Conservation (phyloP, 2,888 invertebrate species). For the Drosophila imparisetae region DNA sequence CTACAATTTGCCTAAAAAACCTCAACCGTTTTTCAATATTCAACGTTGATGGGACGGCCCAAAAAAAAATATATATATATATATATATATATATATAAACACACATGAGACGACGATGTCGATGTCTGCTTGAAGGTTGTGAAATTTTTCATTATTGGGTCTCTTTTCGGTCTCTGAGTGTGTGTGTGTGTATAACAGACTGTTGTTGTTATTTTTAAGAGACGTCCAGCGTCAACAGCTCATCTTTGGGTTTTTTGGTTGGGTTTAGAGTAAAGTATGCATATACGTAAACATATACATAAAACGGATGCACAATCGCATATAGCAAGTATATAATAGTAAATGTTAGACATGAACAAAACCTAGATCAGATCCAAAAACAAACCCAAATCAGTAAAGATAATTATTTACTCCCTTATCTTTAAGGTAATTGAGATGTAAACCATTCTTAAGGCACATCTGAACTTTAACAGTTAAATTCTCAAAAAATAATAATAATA, state of each 20-base stretch:
- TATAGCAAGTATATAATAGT: background rate
- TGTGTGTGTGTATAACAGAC: constrained; percentile 46
- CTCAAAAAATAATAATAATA: background rate
- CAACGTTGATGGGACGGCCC: constrained; percentile 61
- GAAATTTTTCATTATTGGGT: constrained; percentile 80
- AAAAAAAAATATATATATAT: constrained; percentile 44
- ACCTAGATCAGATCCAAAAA: constrained; percentile 1
- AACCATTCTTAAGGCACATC: background rate
- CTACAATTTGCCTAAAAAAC: constrained; percentile 78
- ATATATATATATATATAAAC: constrained; percentile 6
- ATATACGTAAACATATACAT: constrained; percentile 4
- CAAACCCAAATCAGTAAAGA: background rate
- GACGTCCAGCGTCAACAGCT: constrained; percentile 79
- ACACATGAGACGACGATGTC: constrained; percentile 31
- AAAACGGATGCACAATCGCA: constrained; percentile 15
- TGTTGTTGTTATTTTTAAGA: constrained; percentile 72
- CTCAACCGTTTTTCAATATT: constrained; percentile 79
- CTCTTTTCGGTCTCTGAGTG: constrained; percentile 52
- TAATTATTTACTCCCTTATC: background rate
- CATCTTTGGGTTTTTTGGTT: constrained; percentile 69
- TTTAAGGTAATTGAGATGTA: background rate
- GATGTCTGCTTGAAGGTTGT: constrained; percentile 75
- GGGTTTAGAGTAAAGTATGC: constrained; percentile 46
- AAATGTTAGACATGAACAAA: background rate
- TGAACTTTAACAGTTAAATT: background rate